phyloP scores from a whole-genome alignment of 2,113 vertebrate genomes.

The Hystrix cristata region DNA sequence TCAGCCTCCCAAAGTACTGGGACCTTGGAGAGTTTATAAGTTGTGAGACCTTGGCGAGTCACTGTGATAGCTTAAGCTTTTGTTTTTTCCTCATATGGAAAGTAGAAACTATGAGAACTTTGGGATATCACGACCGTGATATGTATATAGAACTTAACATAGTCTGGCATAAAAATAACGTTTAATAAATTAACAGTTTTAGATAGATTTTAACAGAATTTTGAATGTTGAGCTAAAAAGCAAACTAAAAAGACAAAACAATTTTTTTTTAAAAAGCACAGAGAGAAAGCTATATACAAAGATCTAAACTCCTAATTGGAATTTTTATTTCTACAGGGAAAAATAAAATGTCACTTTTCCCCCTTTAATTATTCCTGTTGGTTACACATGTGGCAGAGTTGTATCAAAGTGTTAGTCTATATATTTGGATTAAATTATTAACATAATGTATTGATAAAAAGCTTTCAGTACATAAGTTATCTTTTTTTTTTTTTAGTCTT shows the following conservation, averaged over 20 bases:
- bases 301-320: neutral
- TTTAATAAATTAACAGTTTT: constrained; percentile 16
- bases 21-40: neutral
- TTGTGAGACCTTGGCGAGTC: neutral
- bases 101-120: neutral
- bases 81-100: constrained; percentile 48
- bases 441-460: neutral
- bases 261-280: neutral
- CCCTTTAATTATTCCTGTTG: constrained; percentile 8
- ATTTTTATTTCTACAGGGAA: constrained; percentile 18
- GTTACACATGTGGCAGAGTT: neutral
- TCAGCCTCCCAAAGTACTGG: neutral
- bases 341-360: neutral
- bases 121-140: neutral
- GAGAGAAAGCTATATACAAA: neutral
- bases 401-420: neutral
- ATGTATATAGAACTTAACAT: neutral
- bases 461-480: neutral
- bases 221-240: neutral
- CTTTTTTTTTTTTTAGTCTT: constrained; percentile 27
- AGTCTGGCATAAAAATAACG: neutral
- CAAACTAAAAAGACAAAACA: neutral
- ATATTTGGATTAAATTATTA: neutral
- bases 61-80: neutral
- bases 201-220: neutral